phyloP scores from a whole-genome alignment of 2,888 invertebrate genomes.

The Ligdia adustata region DNA sequence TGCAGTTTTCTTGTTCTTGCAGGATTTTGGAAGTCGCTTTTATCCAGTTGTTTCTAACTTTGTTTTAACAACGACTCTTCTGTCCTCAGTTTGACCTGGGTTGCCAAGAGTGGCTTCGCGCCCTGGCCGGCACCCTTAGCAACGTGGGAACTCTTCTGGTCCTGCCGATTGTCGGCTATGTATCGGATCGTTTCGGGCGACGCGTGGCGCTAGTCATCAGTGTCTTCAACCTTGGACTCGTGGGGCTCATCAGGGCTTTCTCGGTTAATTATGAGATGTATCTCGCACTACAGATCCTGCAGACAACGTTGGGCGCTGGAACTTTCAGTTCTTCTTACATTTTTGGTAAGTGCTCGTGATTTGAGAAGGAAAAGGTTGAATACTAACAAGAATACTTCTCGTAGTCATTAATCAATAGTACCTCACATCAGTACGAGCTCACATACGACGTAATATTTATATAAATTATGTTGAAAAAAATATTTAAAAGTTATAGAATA shows the following conservation, averaged over 20 bases:
- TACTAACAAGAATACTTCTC: no score
- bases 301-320: constrained; percentile 79
- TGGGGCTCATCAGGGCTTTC: constrained; percentile 82
- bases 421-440: no score
- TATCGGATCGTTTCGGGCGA: constrained; percentile 87
- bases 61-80: no score
- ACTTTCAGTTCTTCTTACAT: constrained; percentile 79
- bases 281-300: constrained; percentile 77
- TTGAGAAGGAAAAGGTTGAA: no score
- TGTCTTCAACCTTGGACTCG: constrained; percentile 67
- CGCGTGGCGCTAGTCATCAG: constrained; percentile 75
- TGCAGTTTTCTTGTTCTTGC: no score
- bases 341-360: constrained; percentile 66
- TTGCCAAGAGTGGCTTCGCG: constrained; percentile 88
- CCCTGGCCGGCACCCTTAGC: constrained; percentile 88
- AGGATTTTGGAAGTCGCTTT: no score
- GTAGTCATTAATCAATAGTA: no score
- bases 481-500: no score
- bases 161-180: constrained; percentile 86
- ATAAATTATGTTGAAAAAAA: no score
- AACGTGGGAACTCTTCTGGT: constrained; percentile 88
- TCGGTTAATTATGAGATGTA: constrained; percentile 83
- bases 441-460: no score
- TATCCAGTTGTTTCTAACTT: no score
- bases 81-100: constrained; percentile 85